Evolutionary conservation across 2,888 invertebrate genomes (phyloP).

Genomic region (Unio delphinus): DNA sequence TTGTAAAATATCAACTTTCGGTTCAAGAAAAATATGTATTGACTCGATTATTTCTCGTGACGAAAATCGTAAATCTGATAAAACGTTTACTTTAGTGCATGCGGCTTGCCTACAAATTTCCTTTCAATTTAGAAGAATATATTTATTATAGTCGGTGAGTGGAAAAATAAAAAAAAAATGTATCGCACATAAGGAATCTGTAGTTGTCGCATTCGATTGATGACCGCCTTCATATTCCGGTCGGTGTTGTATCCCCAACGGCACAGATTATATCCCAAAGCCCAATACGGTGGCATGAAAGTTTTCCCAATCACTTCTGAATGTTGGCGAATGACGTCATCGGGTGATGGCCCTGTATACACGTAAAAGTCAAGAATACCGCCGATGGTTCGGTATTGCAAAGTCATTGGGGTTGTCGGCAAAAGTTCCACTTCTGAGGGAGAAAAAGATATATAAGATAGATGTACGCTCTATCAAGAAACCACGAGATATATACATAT

Average conservation of each 20-base stretch:
- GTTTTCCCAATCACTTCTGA: slow-evolving; percentile 38
- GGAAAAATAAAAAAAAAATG: no score
- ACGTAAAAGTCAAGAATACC: slow-evolving; percentile 85
- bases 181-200: slow-evolving; percentile 57
- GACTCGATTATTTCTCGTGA: no score
- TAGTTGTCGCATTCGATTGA: slow-evolving; percentile 64
- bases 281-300: slow-evolving; percentile 76
- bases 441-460: neutral
- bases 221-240: slow-evolving; percentile 45
- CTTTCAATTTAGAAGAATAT: no score
- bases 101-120: no score
- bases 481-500: no score
- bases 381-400: slow-evolving; percentile 80
- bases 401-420: slow-evolving; percentile 84
- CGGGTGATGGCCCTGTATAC: slow-evolving; percentile 82
- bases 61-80: no score
- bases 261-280: slow-evolving; percentile 87
- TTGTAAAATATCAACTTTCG: no score
- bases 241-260: slow-evolving; percentile 72
- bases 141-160: no score
- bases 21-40: no score
- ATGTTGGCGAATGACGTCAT: slow-evolving; percentile 69
- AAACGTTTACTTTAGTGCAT: no score
- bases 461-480: no score
- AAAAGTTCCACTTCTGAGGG: slow-evolving; percentile 36